A percentile compares a stretch with the other conserved stretches of the same genome.
Conservation (phyloP, 2,888 invertebrate species). For the Panorpa germanica region DNA sequence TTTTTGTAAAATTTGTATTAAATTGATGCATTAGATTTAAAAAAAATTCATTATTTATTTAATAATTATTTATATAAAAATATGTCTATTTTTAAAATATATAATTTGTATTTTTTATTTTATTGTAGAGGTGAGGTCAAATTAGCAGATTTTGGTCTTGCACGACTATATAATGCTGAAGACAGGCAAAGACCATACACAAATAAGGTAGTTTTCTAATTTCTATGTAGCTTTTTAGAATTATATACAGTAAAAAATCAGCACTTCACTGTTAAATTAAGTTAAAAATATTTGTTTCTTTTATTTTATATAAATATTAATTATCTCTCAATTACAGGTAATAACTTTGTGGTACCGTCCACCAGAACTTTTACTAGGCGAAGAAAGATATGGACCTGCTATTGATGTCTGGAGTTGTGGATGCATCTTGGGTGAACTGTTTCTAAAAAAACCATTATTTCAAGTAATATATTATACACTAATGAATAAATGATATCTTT, state of each 20-base stretch:
- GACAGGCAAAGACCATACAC: constrained; percentile 92
- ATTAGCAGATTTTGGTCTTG: constrained; percentile 94
- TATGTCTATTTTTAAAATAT: background rate
- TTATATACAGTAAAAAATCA: too few relatives aligned
- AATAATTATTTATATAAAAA: background rate
- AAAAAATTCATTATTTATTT: constrained; percentile 1
- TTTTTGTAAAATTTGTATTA: constrained; percentile 1
- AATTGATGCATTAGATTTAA: constrained; percentile 3
- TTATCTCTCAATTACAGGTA: too few relatives aligned
- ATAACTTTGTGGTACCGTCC: constrained; percentile 99
- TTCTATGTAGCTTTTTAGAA: too few relatives aligned
- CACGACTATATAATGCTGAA: constrained; percentile 87
- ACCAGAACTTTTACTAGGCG: constrained; percentile 88
- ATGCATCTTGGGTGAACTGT: constrained; percentile 95
- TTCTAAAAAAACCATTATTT: constrained; percentile 88
- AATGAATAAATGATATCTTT: background rate
- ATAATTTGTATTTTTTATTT: constrained; percentile 5
- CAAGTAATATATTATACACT: constrained; percentile 37
- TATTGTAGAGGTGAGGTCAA: constrained; percentile 88
- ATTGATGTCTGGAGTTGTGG: constrained; percentile 99
- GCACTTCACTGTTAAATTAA: too few relatives aligned
- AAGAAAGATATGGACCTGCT: constrained; percentile 91
- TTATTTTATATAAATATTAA: too few relatives aligned
- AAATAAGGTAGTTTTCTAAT: too few relatives aligned
- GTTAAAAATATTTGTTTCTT: too few relatives aligned